phyloP scores from a whole-genome alignment of 2,797 vertebrate species.

The Furcifer pardalis region DNA sequence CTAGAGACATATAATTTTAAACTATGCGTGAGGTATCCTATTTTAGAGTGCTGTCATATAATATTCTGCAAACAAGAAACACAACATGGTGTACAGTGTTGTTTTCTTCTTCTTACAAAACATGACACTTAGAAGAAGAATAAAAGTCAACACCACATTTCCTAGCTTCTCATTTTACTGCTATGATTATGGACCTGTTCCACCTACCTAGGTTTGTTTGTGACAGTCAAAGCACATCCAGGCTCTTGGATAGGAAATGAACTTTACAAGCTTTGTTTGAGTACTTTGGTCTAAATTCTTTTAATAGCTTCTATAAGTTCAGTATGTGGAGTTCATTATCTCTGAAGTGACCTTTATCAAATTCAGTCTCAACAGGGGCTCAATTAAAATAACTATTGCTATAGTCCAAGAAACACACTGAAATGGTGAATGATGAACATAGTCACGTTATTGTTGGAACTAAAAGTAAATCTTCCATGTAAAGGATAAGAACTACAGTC shows the following conservation, averaged over 20 bases:
- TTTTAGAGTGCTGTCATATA: no score
- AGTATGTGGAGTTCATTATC: not conserved
- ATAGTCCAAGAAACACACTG: not conserved
- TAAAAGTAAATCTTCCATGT: not conserved
- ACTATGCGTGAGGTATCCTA: not conserved
- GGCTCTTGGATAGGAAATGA: not conserved
- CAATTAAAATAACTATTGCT: conserved; percentile 12
- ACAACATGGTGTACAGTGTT: no score
- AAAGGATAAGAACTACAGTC: not conserved
- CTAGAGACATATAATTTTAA: not conserved
- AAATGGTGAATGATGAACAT: not conserved
- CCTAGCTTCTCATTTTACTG: no score
- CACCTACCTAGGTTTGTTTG: not conserved
- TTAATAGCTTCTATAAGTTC: conserved; percentile 7
- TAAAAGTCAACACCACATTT: no score
- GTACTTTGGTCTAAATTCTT: conserved; percentile 8
- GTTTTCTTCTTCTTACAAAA: no score
- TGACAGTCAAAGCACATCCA: not conserved
- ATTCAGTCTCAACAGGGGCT: not conserved
- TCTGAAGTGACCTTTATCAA: conserved; percentile 8
- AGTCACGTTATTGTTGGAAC: not conserved
- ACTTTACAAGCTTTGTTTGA: not conserved
- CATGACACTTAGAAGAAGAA: no score
- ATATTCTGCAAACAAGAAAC: no score
- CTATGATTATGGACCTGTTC: not conserved